phyloP scores from a whole-genome alignment of 2,113 vertebrate genomes.

The human region DNA sequence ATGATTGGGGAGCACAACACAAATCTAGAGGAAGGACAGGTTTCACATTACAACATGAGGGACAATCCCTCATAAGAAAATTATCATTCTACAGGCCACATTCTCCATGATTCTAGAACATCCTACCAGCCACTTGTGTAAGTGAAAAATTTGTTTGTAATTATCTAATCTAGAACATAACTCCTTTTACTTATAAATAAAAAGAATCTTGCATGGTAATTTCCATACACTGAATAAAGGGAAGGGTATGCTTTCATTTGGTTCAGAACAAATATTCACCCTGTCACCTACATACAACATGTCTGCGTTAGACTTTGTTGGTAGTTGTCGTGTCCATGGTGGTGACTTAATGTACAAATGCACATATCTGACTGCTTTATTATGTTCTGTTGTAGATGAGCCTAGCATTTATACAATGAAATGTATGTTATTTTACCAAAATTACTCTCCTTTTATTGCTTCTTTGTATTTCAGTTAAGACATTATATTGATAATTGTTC shows the following conservation, averaged over 20 bases:
- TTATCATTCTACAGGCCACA: neutral
- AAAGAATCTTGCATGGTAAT: neutral
- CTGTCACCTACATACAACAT: neutral
- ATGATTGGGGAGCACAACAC: neutral
- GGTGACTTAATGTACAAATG: neutral
- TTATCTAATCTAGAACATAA: neutral
- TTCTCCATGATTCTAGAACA: neutral
- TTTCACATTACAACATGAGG: neutral
- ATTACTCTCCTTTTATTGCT: neutral
- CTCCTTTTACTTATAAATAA: neutral
- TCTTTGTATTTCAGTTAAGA: neutral
- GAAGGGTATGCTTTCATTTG: neutral
- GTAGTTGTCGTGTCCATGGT: neutral
- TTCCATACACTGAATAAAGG: neutral
- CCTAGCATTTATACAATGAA: neutral
- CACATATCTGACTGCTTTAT: neutral
- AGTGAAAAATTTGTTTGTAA: neutral
- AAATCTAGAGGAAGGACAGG: neutral
- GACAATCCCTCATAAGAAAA: neutral
- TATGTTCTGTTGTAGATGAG: neutral
- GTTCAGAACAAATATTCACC: neutral
- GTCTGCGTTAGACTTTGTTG: neutral
- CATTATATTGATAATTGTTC: neutral
- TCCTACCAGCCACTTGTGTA: neutral
- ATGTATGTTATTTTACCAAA: neutral